Base-by-base conservation (phyloP, 2,113 vertebrate species). In the Poeciliopsis retropinna region DNA sequence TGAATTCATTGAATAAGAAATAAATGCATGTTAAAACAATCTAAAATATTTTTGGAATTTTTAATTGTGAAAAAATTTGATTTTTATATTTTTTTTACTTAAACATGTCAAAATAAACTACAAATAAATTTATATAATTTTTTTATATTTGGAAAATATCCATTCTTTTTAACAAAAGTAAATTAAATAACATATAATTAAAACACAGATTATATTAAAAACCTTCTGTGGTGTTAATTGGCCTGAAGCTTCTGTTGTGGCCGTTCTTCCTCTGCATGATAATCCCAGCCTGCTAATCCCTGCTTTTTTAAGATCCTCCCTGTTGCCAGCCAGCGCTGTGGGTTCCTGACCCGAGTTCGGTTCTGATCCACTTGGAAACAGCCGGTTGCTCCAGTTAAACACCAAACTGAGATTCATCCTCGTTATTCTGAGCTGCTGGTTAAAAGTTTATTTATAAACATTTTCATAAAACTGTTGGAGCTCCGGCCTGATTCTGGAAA, bases 211-310 rank as follows among this genome's bases (percentile, higher is more conserved):
- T n/a, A 27, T 31, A n/a, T 8, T 25, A 2, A 12, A 12, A n/a
- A 2, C 11, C 64, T 25, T 11, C 3, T 13, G 39, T 41, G 34
- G 34, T 60, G 72, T 34, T 37, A 37, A 11, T 2, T 34, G 67
- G 28, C 47, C 37, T 62, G 27, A 67, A 67, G 22, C 39, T 60
- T 65, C 41, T 15, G 31, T 34, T 65, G 34, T 34, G 34, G 34
- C 9, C 34, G 34, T 3, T 64, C 70, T 80, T 81, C 76, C 74
- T 83, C 70, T 27, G 60, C 72, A 77, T 65, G 80, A 70, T 79
- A 73, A 83, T 79, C 80, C 80, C 78, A 10, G 5, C 62, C 68
- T 70, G 77, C 82, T 87, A 70, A 86, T 79, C 82, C 84, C 77
- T 67, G 67, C 60, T 84, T 77, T 69, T 73, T 78, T 41, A 72